These are phyloP conservation scores for Manacus vitellinus DNA, from an alignment of 2,113 vertebrate genomes.

Conservation along the genomic window DNA sequence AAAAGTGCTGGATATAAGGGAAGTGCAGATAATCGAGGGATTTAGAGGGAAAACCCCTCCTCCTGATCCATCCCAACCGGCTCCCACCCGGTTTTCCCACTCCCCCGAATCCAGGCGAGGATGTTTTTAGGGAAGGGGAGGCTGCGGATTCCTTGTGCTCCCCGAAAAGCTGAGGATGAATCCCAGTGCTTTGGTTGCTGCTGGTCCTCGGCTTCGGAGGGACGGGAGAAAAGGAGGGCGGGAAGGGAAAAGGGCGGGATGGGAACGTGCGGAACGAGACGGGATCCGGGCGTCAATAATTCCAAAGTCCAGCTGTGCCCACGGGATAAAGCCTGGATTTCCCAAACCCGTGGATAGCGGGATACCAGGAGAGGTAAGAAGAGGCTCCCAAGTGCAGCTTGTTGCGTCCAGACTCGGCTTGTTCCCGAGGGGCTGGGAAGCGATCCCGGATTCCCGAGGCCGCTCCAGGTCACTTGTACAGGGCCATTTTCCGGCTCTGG, in stretches of 20 bases:
- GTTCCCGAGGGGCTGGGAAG: too few species aligned
- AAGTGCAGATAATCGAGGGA: background rate
- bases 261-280: too few species aligned
- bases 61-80: too few species aligned
- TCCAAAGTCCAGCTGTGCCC: background rate
- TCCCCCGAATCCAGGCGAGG: background rate
- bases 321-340: background rate
- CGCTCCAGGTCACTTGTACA: constrained; percentile 76
- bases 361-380: too few species aligned
- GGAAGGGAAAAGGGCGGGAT: background rate
- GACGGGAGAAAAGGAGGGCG: too few species aligned
- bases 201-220: background rate
- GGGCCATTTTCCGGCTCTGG: constrained; percentile 82
- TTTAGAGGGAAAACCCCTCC: too few species aligned
- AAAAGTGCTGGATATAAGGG: background rate
- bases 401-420: rapidly evolving
- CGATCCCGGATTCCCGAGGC: rapidly evolving
- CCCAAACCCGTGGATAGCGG: too few species aligned
- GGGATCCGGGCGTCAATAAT: too few species aligned
- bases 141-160: background rate
- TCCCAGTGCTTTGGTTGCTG: background rate
- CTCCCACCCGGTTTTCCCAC: too few species aligned
- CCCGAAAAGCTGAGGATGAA: background rate
- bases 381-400: background rate
- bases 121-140: rapidly evolving